Conservation (phyloP, 53 echinoderm and acorn worm genomes). For the Echinometra lucunter region DNA sequence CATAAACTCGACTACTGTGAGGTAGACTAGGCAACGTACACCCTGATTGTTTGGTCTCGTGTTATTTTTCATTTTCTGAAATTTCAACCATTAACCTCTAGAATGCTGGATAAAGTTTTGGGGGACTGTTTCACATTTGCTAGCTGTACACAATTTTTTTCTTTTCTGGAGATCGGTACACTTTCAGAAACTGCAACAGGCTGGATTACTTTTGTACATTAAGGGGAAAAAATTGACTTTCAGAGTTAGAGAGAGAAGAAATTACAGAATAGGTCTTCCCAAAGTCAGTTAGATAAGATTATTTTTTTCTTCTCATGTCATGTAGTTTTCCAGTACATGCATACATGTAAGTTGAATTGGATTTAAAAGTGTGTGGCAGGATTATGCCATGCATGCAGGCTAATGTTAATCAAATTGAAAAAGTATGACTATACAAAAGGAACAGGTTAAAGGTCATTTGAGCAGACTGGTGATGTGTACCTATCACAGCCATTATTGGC, state of each 20-base stretch:
- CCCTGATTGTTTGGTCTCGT: no score
- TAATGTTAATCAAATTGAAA: not conserved
- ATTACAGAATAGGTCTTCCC: not conserved
- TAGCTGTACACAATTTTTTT: no score
- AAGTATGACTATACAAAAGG: not conserved
- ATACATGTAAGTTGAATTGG: not conserved
- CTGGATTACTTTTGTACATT: not conserved
- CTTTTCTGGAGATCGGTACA: no score
- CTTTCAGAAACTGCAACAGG: not conserved
- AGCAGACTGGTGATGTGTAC: slow-evolving; percentile 16
- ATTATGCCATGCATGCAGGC: not conserved
- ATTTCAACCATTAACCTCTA: no score
- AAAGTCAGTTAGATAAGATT: not conserved
- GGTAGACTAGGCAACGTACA: no score
- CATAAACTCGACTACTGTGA: no score
- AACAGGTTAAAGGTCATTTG: not conserved
- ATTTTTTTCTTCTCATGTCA: not conserved
- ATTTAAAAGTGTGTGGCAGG: not conserved
- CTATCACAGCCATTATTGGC: not conserved
- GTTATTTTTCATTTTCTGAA: no score
- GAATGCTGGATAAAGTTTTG: no score
- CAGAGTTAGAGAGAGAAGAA: no score
- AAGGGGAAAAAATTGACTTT: not conserved
- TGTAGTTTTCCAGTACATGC: not conserved
- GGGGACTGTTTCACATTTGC: no score